Base-by-base conservation (phyloP, 2,113 vertebrate species). In the Spermophilus dauricus region DNA sequence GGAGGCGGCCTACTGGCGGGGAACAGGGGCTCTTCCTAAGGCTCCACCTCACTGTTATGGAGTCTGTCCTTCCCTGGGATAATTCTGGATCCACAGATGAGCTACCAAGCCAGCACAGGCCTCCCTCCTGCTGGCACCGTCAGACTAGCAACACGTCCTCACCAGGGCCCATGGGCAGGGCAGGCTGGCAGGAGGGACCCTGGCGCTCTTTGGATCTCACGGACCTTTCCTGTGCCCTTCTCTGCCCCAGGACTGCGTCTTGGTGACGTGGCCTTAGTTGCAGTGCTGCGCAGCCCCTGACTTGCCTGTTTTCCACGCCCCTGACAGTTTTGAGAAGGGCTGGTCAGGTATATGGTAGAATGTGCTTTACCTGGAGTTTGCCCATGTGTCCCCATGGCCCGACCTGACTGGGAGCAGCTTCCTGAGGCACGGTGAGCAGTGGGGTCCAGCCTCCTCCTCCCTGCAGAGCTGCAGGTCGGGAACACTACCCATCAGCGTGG, bases 181-280 rank as follows among this genome's bases (percentile, higher is more conserved):
- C 3, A 1, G 5, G 0, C 5, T 1, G 14, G 4, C 22, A 56
- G 20, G 7, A 26, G 16, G 0, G 0, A 8, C 4, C 2, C 2
- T 12, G 0, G 0, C 14, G n/a, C 22, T 69, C 26, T 3, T 0
- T 34, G 34, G 26, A 67, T 2, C 5, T 70, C 76, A 8, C 0
- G 0, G 1, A 20, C 37, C 7, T 32, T 24, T 26, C 61, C 51
- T 2, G 30, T 0, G 1, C 30, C 7, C 4, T 28, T 28, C 24
- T 28, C 11, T 12, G 6, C 18, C 45, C 85, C 8, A 1, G 34
- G 65, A 18, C 10, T 24, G 14, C 5, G 0, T 4, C 51, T 2
- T 1, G n/a, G 34, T 18, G 18, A 2, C 1, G 4, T 1, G 0
- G 13, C 5, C 0, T 5, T 34, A 6, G 39, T 0, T 22, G 10